These are phyloP conservation scores for Blera fallax DNA, from an alignment of 2,888 invertebrate genomes.

Conservation along the genomic window DNA sequence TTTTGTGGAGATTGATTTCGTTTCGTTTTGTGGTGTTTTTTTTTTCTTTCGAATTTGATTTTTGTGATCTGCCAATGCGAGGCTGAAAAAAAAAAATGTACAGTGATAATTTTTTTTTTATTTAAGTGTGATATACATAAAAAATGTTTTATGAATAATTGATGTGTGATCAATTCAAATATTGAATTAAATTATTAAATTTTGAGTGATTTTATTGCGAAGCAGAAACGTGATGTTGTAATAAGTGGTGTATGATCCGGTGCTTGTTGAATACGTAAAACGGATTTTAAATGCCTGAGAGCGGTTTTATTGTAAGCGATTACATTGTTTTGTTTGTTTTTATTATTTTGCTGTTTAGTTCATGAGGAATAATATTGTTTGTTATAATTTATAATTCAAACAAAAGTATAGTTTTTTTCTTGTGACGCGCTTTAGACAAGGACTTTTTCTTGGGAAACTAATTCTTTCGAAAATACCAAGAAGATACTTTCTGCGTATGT, in stretches of 20 bases:
- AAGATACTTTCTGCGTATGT: no score
- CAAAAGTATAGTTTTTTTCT: background rate
- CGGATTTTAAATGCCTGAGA: slow-evolving; percentile 61
- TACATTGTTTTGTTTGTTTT: background rate
- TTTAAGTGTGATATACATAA: background rate
- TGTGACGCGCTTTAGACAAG: no score
- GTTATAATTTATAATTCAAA: background rate
- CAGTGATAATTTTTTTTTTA: background rate
- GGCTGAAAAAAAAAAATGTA: background rate
- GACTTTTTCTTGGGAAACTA: no score
- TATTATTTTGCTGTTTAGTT: background rate
- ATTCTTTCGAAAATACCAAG: no score
- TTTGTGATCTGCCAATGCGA: background rate
- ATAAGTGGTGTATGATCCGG: slow-evolving; percentile 7
- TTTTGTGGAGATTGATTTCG: slow-evolving; percentile 16
- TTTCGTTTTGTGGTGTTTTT: background rate
- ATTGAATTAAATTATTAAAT: slow-evolving; percentile 31
- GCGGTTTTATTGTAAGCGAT: slow-evolving; percentile 36
- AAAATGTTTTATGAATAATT: slow-evolving; percentile 25
- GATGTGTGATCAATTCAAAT: slow-evolving; percentile 22
- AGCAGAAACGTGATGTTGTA: slow-evolving; percentile 41
- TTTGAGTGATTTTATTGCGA: slow-evolving; percentile 16
- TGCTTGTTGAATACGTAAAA: slow-evolving; percentile 6
- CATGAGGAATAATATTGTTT: background rate
- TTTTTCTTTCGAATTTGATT: background rate